phyloP scores from a whole-genome alignment of 2,888 invertebrate species.

The Drosophila limbata region DNA sequence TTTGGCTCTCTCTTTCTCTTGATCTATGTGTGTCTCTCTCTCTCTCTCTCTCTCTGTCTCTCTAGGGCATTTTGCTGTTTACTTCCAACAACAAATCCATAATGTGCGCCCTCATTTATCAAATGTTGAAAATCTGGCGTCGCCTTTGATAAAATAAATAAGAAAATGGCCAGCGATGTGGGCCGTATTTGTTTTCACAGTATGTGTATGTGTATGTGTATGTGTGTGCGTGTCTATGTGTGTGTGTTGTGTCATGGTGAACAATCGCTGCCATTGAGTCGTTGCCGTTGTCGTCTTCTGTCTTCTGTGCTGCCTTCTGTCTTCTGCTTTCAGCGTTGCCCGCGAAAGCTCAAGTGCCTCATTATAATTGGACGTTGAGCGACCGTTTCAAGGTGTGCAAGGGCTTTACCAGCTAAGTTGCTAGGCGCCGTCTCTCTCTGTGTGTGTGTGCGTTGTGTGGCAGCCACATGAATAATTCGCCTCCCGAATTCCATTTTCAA shows the following conservation, averaged over 20 bases:
- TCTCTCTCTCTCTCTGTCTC: background rate
- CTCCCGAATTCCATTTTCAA: constrained; percentile 7
- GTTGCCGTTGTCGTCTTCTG: constrained; percentile 15
- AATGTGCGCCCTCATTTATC: constrained; percentile 71
- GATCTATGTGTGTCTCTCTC: background rate
- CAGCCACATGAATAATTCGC: constrained; percentile 23
- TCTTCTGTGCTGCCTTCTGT: constrained; percentile 16
- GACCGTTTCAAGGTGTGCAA: constrained; percentile 29
- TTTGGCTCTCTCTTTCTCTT: background rate
- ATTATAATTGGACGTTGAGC: constrained; percentile 51
- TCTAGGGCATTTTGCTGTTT: constrained; percentile 4
- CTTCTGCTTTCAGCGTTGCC: constrained; percentile 18
- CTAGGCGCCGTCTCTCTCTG: constrained; percentile 50
- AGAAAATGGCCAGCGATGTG: constrained; percentile 70
- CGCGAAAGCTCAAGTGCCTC: constrained; percentile 64
- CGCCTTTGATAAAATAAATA: constrained; percentile 71
- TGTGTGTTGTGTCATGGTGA: constrained; percentile 42
- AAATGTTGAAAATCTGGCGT: constrained; percentile 68
- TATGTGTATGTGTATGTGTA: constrained; percentile 9
- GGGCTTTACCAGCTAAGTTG: constrained; percentile 43
- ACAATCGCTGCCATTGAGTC: constrained; percentile 68
- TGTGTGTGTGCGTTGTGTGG: background rate
- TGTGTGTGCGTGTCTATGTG: constrained; percentile 9
- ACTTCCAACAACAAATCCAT: constrained; percentile 51
- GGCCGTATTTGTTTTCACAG: constrained; percentile 39